Base-by-base conservation (phyloP, 2,113 vertebrate genomes). In the Xenus cinereus region DNA sequence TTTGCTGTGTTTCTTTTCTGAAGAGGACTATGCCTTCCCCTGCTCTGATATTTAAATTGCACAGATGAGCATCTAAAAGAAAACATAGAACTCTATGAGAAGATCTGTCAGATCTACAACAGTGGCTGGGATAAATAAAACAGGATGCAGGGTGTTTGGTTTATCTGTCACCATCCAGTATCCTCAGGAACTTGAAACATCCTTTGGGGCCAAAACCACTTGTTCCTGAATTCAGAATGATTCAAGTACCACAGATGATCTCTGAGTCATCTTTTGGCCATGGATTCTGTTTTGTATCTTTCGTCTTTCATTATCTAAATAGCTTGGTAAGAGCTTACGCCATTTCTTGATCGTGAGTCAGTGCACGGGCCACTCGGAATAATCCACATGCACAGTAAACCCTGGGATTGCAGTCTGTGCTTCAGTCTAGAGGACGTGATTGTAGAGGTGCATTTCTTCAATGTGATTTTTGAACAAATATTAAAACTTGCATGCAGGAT, bases 301-400 rank as follows among this genome's bases (percentile, higher is more conserved):
- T 88, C 37, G 91, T 88, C 62, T 89, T 91, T 88, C 41, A n/a
- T 67, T 76, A 62, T 93, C 74, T 89, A 66, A 89, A 62, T 78
- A 82, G 57, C 62, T 91, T 62, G 14, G 7, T 82, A 66, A 89
- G 91, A 79, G 41, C 20, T 89, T 68, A 81, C 39, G 57, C 69
- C 27, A 10, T 95, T 81, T 94, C 56, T 87, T 75, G 45, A 4
- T 41, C 28, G 19, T 74, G 76, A 90, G 60, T 95, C 84, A 80
- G 89, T 48, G 73, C 63, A 43, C 37, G 81, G 48, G 28, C 51
- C 46, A 43, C 69, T 77, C 3, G 0, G 30, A 62, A 14, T 76
- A 74, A 89, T 78, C 54, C 60, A n/a, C 13, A 23, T 8, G 32
- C 39, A 39, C 45, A 45, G 0, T 17, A 83, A 86, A 39, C 24